A percentile compares a stretch with the other conserved stretches of the same genome.
Evolutionary conservation across 1,140 invertebrate genomes (phyloP).

Genomic region (Papilio polytes): DNA sequence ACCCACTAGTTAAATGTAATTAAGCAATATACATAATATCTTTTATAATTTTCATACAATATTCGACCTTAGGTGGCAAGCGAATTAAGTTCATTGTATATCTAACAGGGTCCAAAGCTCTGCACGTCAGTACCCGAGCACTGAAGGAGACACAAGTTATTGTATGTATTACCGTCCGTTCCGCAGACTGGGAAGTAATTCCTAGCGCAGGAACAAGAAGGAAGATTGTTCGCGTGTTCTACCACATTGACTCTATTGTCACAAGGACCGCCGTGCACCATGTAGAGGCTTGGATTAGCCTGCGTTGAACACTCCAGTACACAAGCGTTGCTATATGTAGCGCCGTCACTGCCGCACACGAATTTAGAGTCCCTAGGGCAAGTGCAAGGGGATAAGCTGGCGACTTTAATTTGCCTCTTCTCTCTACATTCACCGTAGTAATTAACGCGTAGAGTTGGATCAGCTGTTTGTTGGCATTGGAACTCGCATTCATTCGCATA

Average conservation of each 20-base stretch:
- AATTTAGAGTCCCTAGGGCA: slow-evolving; percentile 37
- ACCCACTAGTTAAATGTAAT: no score
- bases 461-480: slow-evolving; percentile 39
- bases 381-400: slow-evolving; percentile 8
- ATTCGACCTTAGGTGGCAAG: background rate
- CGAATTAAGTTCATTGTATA: background rate
- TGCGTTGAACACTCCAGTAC: slow-evolving; percentile 38
- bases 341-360: slow-evolving; percentile 49
- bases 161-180: slow-evolving; percentile 47
- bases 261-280: slow-evolving; percentile 28
- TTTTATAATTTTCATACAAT: background rate
- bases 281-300: background rate
- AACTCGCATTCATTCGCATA: slow-evolving; percentile 48
- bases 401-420: slow-evolving; percentile 13
- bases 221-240: slow-evolving; percentile 41
- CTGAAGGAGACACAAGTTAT: slow-evolving; percentile 47
- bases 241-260: slow-evolving; percentile 41
- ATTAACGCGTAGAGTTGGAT: slow-evolving; percentile 10
- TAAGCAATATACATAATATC: no score
- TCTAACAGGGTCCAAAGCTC: slow-evolving; percentile 42
- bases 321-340: slow-evolving; percentile 48
- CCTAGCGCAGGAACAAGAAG: slow-evolving; percentile 46
- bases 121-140: slow-evolving; percentile 42
- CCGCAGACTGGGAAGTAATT: slow-evolving; percentile 51
- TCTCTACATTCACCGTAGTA: slow-evolving; percentile 40